Percentiles rank a stretch among this genome's conserved stretches.
These are phyloP conservation scores for Microcebus tavaratra DNA, from an alignment of 2,113 vertebrate species.

Conservation along the genomic window DNA sequence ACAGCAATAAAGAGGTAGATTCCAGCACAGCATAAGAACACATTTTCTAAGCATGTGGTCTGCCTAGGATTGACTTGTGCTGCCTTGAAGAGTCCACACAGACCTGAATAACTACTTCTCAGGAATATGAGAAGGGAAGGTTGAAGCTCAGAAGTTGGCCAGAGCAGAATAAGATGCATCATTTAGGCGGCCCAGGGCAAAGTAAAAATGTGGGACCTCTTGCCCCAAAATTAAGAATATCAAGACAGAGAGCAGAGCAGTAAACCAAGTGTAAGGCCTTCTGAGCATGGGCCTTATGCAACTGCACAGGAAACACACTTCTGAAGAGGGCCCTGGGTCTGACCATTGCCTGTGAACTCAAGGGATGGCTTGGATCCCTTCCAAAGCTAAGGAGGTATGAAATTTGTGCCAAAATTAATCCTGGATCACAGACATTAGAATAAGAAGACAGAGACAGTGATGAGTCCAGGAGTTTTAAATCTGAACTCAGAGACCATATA, in stretches of 20 bases:
- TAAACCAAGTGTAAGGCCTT: not conserved
- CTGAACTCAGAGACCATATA: not conserved
- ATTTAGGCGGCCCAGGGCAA: not conserved
- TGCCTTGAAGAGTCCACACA: not conserved
- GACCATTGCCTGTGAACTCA: not conserved
- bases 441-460: not conserved
- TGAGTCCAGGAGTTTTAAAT: not conserved
- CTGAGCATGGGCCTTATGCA: not conserved
- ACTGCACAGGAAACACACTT: not conserved
- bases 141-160: not conserved
- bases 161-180: not conserved
- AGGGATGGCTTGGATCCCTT: not conserved
- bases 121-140: not conserved
- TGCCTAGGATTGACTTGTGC: not conserved
- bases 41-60: not conserved
- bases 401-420: not conserved
- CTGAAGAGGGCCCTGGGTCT: not conserved
- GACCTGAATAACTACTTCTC: not conserved
- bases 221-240: not conserved
- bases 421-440: not conserved
- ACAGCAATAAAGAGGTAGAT: not conserved
- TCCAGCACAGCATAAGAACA: not conserved
- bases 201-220: not conserved
- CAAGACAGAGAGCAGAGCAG: not conserved
- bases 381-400: not conserved